A percentile compares a stretch with the other conserved stretches of the same genome.
Conservation (phyloP, 2,797 vertebrate species). For the Lacerta agilis region DNA sequence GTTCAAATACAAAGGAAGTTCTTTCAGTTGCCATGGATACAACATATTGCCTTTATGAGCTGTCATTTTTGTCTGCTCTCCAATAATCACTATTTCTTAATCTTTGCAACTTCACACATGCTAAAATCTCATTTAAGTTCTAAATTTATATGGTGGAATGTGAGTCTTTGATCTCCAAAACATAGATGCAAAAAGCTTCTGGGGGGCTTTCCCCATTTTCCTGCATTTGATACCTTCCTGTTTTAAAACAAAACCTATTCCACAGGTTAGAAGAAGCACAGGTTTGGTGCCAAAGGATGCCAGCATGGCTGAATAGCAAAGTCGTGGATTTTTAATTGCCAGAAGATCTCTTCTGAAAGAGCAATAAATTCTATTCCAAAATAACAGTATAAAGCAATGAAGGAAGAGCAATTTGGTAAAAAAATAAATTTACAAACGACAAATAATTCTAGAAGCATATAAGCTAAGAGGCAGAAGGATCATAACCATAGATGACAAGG, state of each 20-base stretch:
- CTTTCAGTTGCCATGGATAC: constrained; percentile 8
- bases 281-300: background rate
- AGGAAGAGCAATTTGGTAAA: background rate
- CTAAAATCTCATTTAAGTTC: background rate
- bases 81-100: background rate
- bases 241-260: background rate
- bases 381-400: background rate
- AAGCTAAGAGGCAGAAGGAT: background rate
- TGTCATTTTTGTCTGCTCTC: background rate
- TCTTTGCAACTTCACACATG: background rate
- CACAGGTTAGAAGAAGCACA: too few relatives aligned
- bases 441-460: background rate
- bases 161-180: too few relatives aligned
- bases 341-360: background rate
- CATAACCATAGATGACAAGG: background rate
- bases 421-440: background rate
- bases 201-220: background rate
- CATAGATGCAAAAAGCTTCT: background rate
- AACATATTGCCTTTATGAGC: background rate
- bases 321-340: background rate
- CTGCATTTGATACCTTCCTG: background rate
- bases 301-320: background rate
- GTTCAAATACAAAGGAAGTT: background rate
- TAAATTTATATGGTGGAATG: background rate
- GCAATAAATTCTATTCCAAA: background rate